Conservation (phyloP, 1,140 invertebrate species). For the Linepithema humile region DNA sequence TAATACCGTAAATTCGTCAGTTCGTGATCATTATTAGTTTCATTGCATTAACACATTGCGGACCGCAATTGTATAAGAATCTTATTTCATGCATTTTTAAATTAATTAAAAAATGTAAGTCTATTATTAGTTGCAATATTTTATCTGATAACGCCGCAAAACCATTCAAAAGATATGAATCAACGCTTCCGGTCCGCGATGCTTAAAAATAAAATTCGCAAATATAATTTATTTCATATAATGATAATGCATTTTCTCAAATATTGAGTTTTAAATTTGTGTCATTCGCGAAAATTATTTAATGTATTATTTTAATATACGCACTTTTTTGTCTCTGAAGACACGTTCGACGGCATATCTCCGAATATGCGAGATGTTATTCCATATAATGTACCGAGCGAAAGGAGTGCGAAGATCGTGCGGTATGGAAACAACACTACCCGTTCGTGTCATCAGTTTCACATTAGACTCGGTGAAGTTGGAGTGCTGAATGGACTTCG, state of each 20-base stretch:
- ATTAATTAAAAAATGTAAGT: no score
- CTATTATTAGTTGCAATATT: no score
- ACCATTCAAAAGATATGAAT: neutral
- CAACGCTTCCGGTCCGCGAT: neutral
- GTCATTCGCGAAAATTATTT: neutral
- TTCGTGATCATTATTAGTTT: neutral
- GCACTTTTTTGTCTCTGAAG: constrained; percentile 91
- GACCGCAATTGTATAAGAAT: no score
- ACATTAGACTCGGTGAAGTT: constrained; percentile 87
- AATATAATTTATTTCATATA: neutral
- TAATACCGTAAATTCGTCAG: neutral
- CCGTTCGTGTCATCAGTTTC: constrained; percentile 93
- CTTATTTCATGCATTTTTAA: no score
- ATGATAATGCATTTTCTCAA: neutral
- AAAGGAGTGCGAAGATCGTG: constrained; percentile 91
- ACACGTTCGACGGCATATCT: constrained; percentile 95
- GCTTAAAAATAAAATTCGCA: no score
- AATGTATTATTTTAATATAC: neutral
- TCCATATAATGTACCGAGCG: constrained; percentile 93
- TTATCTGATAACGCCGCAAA: neutral
- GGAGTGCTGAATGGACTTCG: constrained; percentile 86
- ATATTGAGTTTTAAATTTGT: neutral
- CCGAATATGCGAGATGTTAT: constrained; percentile 91
- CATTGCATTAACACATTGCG: no score
- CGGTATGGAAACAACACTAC: constrained; percentile 91